A percentile compares a stretch with the other conserved stretches of the same genome.
Conservation (phyloP, 2,888 invertebrate species). For the Ptilodon capucinus region DNA sequence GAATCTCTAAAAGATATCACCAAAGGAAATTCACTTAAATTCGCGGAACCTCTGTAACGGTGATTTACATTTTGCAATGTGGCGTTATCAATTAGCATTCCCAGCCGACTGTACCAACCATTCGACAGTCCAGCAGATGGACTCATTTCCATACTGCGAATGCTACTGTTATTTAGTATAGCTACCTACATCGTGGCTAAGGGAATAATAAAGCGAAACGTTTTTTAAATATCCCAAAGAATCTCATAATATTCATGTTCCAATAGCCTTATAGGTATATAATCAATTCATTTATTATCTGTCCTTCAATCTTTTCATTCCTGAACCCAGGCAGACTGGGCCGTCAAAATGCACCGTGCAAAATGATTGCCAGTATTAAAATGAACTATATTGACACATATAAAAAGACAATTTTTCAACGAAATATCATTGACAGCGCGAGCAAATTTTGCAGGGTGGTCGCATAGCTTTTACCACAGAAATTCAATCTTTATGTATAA, state of each 20-base stretch:
- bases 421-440: too few species aligned
- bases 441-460: too few species aligned
- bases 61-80: conserved; percentile 31
- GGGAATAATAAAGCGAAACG: not conserved
- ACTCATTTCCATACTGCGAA: conserved; percentile 2
- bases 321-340: too few species aligned
- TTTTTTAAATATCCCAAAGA: not conserved
- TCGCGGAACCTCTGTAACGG: conserved; percentile 23
- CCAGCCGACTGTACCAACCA: conserved; percentile 9
- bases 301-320: not conserved
- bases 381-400: too few species aligned
- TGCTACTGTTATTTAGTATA: not conserved
- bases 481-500: too few species aligned
- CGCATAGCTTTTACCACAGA: too few species aligned
- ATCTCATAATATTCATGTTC: not conserved
- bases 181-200: not conserved
- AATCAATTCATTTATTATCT: not conserved
- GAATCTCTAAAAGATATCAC: too few species aligned
- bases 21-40: not conserved
- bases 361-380: too few species aligned
- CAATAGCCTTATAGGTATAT: too few species aligned
- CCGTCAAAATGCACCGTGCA: too few species aligned
- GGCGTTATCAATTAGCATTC: conserved; percentile 28
- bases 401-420: too few species aligned
- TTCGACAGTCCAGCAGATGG: conserved; percentile 7